These are phyloP conservation scores for Glaucidium brasilianum DNA, from an alignment of 2,113 vertebrate genomes.

Conservation along the genomic window DNA sequence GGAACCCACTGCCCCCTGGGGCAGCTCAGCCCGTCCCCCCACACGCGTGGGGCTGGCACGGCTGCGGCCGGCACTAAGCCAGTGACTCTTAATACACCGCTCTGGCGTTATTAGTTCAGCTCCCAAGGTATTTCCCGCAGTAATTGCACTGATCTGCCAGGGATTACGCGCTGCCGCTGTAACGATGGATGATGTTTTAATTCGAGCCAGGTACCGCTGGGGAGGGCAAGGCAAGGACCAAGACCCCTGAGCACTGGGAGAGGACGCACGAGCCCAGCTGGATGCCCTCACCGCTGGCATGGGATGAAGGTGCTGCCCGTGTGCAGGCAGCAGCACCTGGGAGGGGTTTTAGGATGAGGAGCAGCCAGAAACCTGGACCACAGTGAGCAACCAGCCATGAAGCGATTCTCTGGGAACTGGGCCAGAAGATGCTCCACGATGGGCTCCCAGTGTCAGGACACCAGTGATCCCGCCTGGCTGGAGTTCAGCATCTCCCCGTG, in stretches of 20 bases:
- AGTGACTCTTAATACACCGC: constrained; percentile 25
- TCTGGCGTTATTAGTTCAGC: constrained; percentile 22
- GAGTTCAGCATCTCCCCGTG: neutral
- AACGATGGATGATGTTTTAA: constrained; percentile 55
- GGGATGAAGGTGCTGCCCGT: neutral
- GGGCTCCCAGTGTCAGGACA: neutral
- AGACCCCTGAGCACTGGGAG: neutral
- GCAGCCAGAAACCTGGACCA: neutral
- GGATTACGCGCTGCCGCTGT: constrained; percentile 33
- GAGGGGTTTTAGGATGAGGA: neutral
- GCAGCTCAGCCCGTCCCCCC: neutral
- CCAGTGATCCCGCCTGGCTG: accelerated
- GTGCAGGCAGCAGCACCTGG: accelerated
- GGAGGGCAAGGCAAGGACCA: neutral
- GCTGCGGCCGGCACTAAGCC: neutral
- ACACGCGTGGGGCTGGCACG: neutral
- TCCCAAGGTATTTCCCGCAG: constrained; percentile 47
- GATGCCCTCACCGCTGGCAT: accelerated
- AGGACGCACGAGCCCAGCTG: accelerated
- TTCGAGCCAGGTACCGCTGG: neutral
- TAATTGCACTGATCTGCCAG: constrained; percentile 62
- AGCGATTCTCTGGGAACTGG: neutral
- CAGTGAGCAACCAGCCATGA: accelerated
- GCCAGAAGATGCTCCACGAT: neutral
- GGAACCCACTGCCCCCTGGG: neutral